These are phyloP conservation scores for Megathymus violae DNA, from an alignment of 1,140 invertebrate genomes.

Conservation along the genomic window DNA sequence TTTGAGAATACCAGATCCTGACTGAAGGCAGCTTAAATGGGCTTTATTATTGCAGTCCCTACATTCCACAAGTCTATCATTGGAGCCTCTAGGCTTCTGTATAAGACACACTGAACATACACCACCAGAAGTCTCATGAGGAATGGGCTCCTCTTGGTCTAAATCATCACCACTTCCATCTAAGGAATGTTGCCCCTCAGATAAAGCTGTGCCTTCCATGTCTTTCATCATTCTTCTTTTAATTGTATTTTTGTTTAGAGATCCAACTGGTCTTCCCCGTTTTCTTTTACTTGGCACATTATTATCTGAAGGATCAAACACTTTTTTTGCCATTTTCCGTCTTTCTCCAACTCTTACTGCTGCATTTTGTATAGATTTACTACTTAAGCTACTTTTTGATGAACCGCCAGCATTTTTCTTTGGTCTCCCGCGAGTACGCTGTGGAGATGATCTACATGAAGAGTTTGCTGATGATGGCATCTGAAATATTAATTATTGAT, in stretches of 20 bases:
- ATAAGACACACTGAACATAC: slow-evolving; percentile 85
- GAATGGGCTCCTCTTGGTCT: slow-evolving; percentile 61
- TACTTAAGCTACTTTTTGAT: slow-evolving; percentile 68
- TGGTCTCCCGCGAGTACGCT: slow-evolving; percentile 71
- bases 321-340: slow-evolving; percentile 87
- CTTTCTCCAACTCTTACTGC: slow-evolving; percentile 76
- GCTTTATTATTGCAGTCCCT: slow-evolving; percentile 92
- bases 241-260: slow-evolving; percentile 84
- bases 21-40: slow-evolving; percentile 87
- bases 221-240: slow-evolving; percentile 76
- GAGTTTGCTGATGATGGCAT: slow-evolving; percentile 81
- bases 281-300: slow-evolving; percentile 86
- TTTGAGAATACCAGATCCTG: slow-evolving; percentile 86
- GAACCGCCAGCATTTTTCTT: slow-evolving; percentile 63
- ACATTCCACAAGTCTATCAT: slow-evolving; percentile 89
- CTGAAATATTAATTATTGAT: slow-evolving; percentile 50
- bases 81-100: slow-evolving; percentile 84
- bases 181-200: slow-evolving; percentile 76
- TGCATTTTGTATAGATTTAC: slow-evolving; percentile 62
- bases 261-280: slow-evolving; percentile 86
- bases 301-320: slow-evolving; percentile 91
- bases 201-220: slow-evolving; percentile 61
- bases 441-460: slow-evolving; percentile 78
- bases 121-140: slow-evolving; percentile 75
- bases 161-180: slow-evolving; percentile 79